Evolutionary conservation across 2,888 invertebrate species (phyloP), one percentile per base, ranked within the genome.

Genomic region (Andrena marginata): DNA sequence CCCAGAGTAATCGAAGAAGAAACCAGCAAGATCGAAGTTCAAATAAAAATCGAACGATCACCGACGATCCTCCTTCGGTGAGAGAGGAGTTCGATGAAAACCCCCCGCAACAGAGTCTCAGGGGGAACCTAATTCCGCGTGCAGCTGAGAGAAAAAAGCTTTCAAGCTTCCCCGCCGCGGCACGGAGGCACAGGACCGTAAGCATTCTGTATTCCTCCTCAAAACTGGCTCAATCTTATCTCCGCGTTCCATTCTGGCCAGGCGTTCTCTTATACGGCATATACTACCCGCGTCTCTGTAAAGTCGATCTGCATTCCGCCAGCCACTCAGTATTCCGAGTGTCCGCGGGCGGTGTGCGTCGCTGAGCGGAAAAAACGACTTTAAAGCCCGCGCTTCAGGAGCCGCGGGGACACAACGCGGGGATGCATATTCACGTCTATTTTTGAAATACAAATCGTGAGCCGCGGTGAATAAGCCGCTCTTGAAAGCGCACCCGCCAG

Each of bases 231-330:
- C 48, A 33, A 73, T 60, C 73, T 59, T 59, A 20, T 77, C 56
- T 56, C 26, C 20, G 20, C 56, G 13, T 49, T 59, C 54, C 63
- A 54, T 64, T 71, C 23, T 54, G 4, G 5, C 23, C 62, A n/a
- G 51, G n/a, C 49, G 33, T 62, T 29, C 48, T 42, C 16, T 42
- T 42, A 42, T 42, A 42, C 42, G 42, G 42, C 16, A 42, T 16
- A 42, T 16, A 42, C 13, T 7, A 26, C 8, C 23, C 63, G 64
- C 31, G 72, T 59, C 71, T 71, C 51, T 62, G 67, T 74, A 48
- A 74, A 78, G 75, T 68, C 67, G 75, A 74, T 78, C 64, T 74
- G 48, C 65, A 73, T 77, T 71, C 76, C 62, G 51, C 35, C 8
- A 20, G 54, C 54, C 33, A 26, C 20, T 23, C 5, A 10, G 42